Percentiles rank a stretch among this genome's conserved stretches.
Evolutionary conservation across 2,888 invertebrate genomes (phyloP).

Genomic region (Dryobotodes eremita): DNA sequence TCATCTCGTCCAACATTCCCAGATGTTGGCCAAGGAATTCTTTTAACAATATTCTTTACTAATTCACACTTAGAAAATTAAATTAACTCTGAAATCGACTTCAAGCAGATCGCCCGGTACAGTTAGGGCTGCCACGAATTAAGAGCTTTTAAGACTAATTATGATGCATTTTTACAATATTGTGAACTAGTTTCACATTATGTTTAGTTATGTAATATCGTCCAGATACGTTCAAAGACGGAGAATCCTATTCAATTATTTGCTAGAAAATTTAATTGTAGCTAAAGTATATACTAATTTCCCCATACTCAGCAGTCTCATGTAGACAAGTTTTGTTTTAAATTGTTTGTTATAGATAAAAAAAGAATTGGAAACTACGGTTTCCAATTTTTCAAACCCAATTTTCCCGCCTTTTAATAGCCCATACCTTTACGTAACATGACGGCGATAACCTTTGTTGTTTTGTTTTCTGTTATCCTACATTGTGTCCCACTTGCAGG

Average conservation of each 20-base stretch:
- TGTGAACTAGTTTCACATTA: background rate
- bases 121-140: constrained; percentile 41
- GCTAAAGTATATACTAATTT: too few relatives aligned
- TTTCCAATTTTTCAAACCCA: background rate
- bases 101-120: constrained; percentile 65
- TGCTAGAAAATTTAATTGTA: too few relatives aligned
- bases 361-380: too few relatives aligned
- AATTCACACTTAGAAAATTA: constrained; percentile 75
- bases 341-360: background rate
- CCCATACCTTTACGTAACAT: background rate
- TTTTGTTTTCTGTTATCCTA: too few relatives aligned
- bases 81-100: constrained; percentile 72
- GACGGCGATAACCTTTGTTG: background rate
- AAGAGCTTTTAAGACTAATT: background rate
- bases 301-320: too few relatives aligned
- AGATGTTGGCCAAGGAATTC: constrained; percentile 69
- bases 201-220: background rate
- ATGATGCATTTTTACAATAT: background rate
- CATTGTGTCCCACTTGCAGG: too few relatives aligned
- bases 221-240: background rate
- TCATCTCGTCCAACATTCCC: constrained; percentile 57
- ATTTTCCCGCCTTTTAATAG: background rate
- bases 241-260: background rate
- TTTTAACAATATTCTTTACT: constrained; percentile 69
- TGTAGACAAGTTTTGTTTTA: background rate